Percentiles rank a stretch among this genome's conserved stretches.
phyloP scores from a whole-genome alignment of 2,113 vertebrate species.

The Mellivora capensis region DNA sequence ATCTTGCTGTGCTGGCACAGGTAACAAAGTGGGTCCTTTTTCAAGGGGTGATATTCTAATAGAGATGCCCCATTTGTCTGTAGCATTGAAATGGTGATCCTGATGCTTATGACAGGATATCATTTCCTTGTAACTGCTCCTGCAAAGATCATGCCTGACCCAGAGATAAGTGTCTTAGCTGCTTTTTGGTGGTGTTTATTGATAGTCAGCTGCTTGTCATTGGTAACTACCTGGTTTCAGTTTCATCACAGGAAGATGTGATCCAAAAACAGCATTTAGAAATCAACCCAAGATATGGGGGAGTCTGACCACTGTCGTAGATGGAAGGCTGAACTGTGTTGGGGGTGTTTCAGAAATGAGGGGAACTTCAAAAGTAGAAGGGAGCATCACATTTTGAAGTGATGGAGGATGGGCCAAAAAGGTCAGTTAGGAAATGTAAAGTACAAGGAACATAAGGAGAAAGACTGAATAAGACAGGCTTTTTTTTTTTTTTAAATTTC shows the following conservation, averaged over 20 bases:
- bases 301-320: neutral
- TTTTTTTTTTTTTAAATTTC: neutral
- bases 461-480: neutral
- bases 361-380: neutral
- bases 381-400: neutral
- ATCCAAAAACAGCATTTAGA: neutral
- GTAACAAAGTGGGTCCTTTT: neutral
- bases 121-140: neutral
- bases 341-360: neutral
- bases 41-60: neutral
- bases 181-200: neutral
- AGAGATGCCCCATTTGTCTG: neutral
- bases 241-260: slow-evolving; percentile 27
- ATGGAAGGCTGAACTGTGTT: neutral
- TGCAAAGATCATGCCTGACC: neutral
- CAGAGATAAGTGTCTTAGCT: neutral
- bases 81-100: neutral
- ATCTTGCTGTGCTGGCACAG: neutral
- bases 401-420: neutral
- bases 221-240: slow-evolving; percentile 46
- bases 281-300: neutral
- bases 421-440: neutral
- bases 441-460: neutral
- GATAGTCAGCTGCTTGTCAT: slow-evolving; percentile 25
- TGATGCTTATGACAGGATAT: neutral